Evolutionary conservation across 2,113 vertebrate species (phyloP).

Genomic region (Numida meleagris): DNA sequence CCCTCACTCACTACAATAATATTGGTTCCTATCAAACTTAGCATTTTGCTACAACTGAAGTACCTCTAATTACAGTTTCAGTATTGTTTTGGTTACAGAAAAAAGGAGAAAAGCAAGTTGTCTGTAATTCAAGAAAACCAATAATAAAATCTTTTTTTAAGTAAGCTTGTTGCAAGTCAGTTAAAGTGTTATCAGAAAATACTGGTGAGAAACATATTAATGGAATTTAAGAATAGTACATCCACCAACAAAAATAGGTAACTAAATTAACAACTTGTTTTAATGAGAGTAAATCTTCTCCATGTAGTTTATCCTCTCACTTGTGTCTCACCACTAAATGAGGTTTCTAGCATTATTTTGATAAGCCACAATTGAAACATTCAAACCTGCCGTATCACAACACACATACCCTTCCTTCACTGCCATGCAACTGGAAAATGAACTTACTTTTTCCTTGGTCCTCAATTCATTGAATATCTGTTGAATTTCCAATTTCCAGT

Average conservation of each 20-base stretch:
- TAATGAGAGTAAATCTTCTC: not conserved
- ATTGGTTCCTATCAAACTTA: not conserved
- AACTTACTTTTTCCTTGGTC: constrained; percentile 93
- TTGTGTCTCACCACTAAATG: not conserved
- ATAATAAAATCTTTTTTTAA: not conserved
- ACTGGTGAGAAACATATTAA: not conserved
- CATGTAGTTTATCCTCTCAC: not conserved
- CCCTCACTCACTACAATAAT: not conserved
- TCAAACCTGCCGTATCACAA: not conserved
- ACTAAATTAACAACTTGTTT: not conserved
- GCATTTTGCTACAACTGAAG: not conserved
- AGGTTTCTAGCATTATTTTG: not conserved
- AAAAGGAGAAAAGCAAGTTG: not conserved
- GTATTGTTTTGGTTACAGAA: not conserved
- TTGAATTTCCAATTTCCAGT: constrained; percentile 98
- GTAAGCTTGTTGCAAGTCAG: not conserved
- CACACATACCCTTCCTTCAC: not conserved
- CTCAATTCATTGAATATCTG: constrained; percentile 96
- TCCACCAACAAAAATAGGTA: not conserved
- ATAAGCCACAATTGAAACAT: not conserved
- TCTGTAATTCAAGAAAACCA: not conserved
- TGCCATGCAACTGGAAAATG: not conserved
- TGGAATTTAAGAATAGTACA: not conserved
- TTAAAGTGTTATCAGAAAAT: not conserved
- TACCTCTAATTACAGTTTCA: not conserved